Conservation (phyloP, 2,113 vertebrate species). For the Philantomba maxwellii region DNA sequence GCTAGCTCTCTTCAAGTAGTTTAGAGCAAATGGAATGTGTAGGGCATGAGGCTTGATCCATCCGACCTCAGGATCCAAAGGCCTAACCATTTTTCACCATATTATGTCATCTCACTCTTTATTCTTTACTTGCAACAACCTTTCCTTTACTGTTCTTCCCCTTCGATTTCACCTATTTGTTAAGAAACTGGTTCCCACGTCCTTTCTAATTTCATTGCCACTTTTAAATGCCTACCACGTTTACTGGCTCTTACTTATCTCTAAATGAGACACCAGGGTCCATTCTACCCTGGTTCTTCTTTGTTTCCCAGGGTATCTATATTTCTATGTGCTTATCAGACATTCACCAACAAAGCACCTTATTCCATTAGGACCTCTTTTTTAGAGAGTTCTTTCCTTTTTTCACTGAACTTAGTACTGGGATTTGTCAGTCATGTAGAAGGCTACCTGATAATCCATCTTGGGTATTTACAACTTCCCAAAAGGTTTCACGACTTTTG, state of each 20-base stretch:
- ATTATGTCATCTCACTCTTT: neutral
- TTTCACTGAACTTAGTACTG: neutral
- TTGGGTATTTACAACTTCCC: neutral
- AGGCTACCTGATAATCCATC: neutral
- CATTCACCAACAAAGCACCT: neutral
- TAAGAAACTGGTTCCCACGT: neutral
- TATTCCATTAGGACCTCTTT: neutral
- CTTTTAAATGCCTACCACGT: neutral
- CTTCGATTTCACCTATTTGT: neutral
- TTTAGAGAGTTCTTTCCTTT: neutral
- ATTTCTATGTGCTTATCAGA: neutral
- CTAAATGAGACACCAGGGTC: neutral
- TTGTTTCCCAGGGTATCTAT: neutral
- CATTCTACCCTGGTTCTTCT: neutral
- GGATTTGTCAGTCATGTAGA: neutral
- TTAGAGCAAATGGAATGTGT: neutral
- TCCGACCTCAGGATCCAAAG: neutral
- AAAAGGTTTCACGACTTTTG: neutral
- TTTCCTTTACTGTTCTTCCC: neutral
- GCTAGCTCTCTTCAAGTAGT: neutral
- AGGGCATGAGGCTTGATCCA: neutral
- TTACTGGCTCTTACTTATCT: neutral
- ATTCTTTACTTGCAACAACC: neutral
- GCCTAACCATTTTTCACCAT: neutral
- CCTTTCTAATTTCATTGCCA: neutral